Base-by-base conservation (phyloP, 2,888 invertebrate genomes). In the Hypercompe scribonia region DNA sequence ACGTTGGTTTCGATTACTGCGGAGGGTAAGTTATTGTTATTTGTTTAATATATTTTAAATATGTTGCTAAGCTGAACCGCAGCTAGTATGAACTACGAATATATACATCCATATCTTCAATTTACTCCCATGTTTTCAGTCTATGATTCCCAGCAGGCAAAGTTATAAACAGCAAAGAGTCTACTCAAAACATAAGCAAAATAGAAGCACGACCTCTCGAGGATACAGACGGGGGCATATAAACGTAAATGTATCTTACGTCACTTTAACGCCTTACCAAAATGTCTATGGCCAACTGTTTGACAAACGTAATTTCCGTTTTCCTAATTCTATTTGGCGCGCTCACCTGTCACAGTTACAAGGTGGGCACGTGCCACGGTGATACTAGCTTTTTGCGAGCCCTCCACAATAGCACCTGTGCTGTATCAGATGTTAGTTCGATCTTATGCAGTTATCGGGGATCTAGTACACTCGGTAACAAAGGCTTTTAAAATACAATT, bases 271-370 rank as follows among this genome's bases (percentile, higher is more conserved):
- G 67, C 28, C 72, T 65, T 15, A 63, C 46, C 75, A 70, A 72
- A 72, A 72, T 67, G 72, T 70, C 69, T 75, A 69, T 54, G 39
- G 46, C 75, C 72, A 75, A 75, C 75, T 75, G 75, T 75, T 75
- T 67, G 78, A 82, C 75, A 82, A 83, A 81, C 58, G 81, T 78
- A 90, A 90, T 91, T 90, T 91, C 91, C 92, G 93, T 93, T 93
- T 73, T 90, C 85, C 72, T 75, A 72, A 78, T 80, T 68, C 77
- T 2, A 13, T 73, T 78, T 81, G 76, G 77, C 72, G 78, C 78
- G 82, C 81, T 90, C 93, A 93, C 92, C 93, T 93, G 93, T 92
- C 92, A 83, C 83, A 71, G 71, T 77, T 81, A 88, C 88, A 90
- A 88, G 88, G 89, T 90, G 89, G 88, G 73, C 76, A 73, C 70